Evolutionary conservation across 2,113 vertebrate genomes (phyloP).

Genomic region (Eulemur macaco): DNA sequence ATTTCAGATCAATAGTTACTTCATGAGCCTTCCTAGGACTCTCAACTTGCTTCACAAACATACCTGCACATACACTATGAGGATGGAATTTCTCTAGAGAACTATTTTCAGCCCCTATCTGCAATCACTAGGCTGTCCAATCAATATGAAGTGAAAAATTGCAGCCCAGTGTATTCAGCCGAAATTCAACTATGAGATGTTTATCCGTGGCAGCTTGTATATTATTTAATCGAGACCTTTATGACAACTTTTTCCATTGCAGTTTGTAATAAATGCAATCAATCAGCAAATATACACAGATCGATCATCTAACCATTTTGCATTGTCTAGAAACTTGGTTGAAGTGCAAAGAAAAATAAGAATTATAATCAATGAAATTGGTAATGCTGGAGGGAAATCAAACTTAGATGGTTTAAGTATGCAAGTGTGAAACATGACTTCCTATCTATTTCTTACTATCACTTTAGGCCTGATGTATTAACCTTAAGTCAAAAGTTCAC

Average conservation of each 20-base stretch:
- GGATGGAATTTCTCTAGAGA: constrained; percentile 64
- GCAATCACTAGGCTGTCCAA: constrained; percentile 72
- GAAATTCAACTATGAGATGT: constrained; percentile 76
- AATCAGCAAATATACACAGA: constrained; percentile 64
- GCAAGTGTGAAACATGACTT: not conserved
- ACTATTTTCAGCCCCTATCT: constrained; percentile 62
- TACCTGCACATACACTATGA: not conserved
- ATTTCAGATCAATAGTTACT: constrained; percentile 44
- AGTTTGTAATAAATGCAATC: constrained; percentile 60
- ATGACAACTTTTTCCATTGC: constrained; percentile 61
- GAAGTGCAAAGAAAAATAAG: constrained; percentile 34
- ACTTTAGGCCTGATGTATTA: constrained; percentile 4
- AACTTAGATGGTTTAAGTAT: not conserved
- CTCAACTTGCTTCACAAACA: not conserved
- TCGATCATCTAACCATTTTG: constrained; percentile 45
- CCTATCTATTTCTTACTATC: not conserved
- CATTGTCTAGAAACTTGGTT: constrained; percentile 42
- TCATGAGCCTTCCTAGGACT: not conserved
- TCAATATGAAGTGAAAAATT: constrained; percentile 81
- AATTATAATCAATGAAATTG: constrained; percentile 58
- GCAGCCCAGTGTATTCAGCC: constrained; percentile 70
- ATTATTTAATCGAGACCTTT: constrained; percentile 70
- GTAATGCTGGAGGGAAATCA: constrained; percentile 35
- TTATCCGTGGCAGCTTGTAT: constrained; percentile 45
- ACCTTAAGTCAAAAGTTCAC: constrained; percentile 60